Conservation (phyloP, 2,797 vertebrate genomes). For the Myiothlypis coronata region DNA sequence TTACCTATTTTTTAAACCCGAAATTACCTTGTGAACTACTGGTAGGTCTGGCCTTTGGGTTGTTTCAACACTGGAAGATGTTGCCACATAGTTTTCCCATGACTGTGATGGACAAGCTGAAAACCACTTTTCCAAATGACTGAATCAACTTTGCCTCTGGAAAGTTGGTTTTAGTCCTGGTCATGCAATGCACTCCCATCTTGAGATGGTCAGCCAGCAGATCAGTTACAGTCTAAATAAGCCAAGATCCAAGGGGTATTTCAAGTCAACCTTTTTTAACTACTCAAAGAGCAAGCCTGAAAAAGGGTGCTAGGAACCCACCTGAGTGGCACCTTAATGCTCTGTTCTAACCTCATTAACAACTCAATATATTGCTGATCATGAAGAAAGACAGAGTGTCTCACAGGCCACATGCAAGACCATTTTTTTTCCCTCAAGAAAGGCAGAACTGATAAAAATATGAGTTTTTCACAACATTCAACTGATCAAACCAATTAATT, state of each 20-base stretch:
- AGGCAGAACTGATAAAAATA: neutral
- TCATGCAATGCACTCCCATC: neutral
- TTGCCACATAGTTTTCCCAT: neutral
- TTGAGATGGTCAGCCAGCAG: neutral
- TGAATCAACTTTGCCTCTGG: neutral
- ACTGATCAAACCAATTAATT: neutral
- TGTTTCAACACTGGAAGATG: neutral
- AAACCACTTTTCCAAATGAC: neutral
- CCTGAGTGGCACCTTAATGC: neutral
- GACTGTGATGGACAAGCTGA: neutral
- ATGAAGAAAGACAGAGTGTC: neutral
- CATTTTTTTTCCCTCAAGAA: neutral
- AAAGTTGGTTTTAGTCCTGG: neutral
- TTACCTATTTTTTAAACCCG: accelerated
- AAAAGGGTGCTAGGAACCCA: neutral
- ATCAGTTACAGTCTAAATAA: neutral
- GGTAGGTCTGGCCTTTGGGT: neutral
- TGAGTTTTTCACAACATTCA: neutral
- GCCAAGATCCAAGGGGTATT: neutral
- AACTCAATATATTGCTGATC: neutral
- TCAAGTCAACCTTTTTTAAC: neutral
- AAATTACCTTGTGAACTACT: neutral
- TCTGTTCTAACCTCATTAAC: neutral
- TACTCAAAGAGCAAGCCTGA: neutral
- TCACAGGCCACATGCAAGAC: neutral